Evolutionary conservation across 1,140 invertebrate genomes (phyloP), one percentile per base, ranked within the genome.

Genomic region (Ceratina japonica): DNA sequence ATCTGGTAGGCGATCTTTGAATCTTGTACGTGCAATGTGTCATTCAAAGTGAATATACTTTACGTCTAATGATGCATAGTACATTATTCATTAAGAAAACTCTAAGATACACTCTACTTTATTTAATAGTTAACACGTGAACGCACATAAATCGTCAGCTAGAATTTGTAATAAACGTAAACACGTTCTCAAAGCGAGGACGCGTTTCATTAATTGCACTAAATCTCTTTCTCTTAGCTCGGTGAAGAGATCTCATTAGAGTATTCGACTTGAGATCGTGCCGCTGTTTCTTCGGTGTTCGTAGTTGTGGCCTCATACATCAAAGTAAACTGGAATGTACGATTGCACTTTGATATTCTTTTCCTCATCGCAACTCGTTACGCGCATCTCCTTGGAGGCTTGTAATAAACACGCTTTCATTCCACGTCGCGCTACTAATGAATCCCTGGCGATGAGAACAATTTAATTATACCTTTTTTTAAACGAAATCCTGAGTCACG

Each of bases 321-420:
- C 66, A 54, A 71, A 71, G 75, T 7, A 44, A 44, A 49, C 4
- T 8, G 18, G 44, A 20, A 52, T 13, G 31, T 7, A 56, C 12
- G 51, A 24, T 5, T 2, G 49, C n/a, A 12, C 44, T 10, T 71
- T 44, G 58, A 24, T 71, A 61, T 16, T 77, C 27, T 20, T 16
- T 63, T 77, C 27, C 37, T 54, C 59, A 12, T 7, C 37, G 37
- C 15, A 13, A 12, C 58, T 77, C 75, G 66, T 77, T 74, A 52
- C 56, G 24, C 10, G 65, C 44, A 20, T 16, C 75, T 31, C 75
- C 56, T n/a, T 24, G 13, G 66, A 54, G 66, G 24, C 20, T 77
- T 52, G 44, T 52, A 71, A 62, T 10, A 44, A 71, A 37, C 12
- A 62, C 56, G 56, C 37, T 31, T 70, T 51, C 37, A 51, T 52